Base-by-base conservation (phyloP, 2,113 vertebrate species). In the Alouatta palliata region DNA sequence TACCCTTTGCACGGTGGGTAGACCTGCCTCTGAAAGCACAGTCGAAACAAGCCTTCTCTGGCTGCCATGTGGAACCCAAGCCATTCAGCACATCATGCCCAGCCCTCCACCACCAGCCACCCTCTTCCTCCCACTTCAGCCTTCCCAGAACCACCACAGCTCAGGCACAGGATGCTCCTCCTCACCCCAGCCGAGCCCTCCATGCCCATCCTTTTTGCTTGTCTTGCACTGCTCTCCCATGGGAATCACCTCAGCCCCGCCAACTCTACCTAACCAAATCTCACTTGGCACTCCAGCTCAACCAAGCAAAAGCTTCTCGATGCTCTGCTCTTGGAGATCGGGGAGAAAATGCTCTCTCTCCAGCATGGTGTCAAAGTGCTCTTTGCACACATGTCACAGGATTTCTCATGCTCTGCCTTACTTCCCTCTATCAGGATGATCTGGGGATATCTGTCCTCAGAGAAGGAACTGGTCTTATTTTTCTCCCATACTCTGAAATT, bases 301-400 rank as follows among this genome's bases (percentile, higher is more conserved):
- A 3, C 5, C 0, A 21, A 73, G 0, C 1, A 14, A 45, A 23
- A 10, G 1, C 43, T 47, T 9, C 54, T 12, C n/a, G 0, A 3
- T 0, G 1, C 2, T 1, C 23, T 11, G 1, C 14, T 12, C 40
- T 0, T 0, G 4, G 2, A 11, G 17, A 40, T 21, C 21, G 9
- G 14, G 66, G 23, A 8, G 40, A 43, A 17, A 2, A 0, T 11
- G 2, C 23, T 8, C 54, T 40, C 82, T 43, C 27, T 5, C 19
- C 32, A 17, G 21, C 8, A 1, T 0, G 5, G 3, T 25, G 14
- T 25, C 40, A 0, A 3, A 20, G 49, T 12, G 40, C 61, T 19
- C 17, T 13, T 1, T 20, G 17, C 12, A 43, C n/a, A 23, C 0
- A 6, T 0, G 1, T 0, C 1, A 25, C 0, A 30, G 10, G 43